Percentiles rank a stretch among this genome's conserved stretches.
Conservation (phyloP, 35 echinoderm and acorn worm genomes). For the Nesometra sesokonis region DNA sequence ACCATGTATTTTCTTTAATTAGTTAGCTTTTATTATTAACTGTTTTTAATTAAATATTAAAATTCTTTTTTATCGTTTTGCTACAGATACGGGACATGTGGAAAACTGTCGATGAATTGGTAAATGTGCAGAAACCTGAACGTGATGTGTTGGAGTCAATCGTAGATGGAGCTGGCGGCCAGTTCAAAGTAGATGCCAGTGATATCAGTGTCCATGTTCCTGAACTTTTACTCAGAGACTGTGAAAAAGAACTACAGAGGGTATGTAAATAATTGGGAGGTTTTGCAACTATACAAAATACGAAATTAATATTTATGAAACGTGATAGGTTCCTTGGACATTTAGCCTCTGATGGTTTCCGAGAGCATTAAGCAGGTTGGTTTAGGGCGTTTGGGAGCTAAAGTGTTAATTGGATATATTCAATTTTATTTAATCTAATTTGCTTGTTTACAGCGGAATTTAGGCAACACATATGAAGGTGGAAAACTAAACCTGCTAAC, state of each 20-base stretch:
- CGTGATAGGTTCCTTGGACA: too few species aligned
- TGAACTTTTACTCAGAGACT: conserved; percentile 81
- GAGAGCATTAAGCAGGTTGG: too few species aligned
- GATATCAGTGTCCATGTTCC: conserved; percentile 86
- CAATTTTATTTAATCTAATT: too few species aligned
- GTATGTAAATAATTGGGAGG: conserved; percentile 14
- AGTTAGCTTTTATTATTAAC: too few species aligned
- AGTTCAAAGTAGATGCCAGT: conserved; percentile 58
- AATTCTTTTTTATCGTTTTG: neutral
- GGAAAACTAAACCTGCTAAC: conserved; percentile 67
- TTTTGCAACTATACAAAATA: too few species aligned
- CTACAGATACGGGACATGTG: conserved; percentile 74
- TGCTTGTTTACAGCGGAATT: conserved; percentile 44
- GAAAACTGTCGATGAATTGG: conserved; percentile 41
- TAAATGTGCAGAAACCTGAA: conserved; percentile 37
- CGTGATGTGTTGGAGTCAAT: conserved; percentile 65
- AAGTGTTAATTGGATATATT: too few species aligned
- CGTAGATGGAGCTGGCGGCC: conserved; percentile 35
- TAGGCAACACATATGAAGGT: conserved; percentile 67
- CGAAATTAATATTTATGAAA: too few species aligned
- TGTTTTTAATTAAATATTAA: too few species aligned
- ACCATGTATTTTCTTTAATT: too few species aligned
- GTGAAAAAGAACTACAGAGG: conserved; percentile 80
- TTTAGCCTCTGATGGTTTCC: too few species aligned
- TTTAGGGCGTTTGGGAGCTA: too few species aligned